These are phyloP conservation scores for Lineus longissimus DNA, from an alignment of 1,140 invertebrate genomes.

Conservation along the genomic window DNA sequence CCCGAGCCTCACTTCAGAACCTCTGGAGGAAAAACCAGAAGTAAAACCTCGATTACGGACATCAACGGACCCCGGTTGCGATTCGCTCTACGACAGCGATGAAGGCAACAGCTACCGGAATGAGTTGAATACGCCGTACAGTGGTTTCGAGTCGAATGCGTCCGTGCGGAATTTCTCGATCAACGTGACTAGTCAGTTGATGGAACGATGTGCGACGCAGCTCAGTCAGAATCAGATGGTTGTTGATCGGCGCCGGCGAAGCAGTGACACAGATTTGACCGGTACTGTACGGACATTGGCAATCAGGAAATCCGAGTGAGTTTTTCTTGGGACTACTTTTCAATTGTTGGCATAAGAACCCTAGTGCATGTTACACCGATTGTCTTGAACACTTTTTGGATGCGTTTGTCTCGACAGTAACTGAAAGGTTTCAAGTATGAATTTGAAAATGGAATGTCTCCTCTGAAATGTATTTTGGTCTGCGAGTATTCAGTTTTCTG, in stretches of 20 bases:
- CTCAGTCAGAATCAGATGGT: conserved; percentile 45
- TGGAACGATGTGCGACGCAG: conserved; percentile 44
- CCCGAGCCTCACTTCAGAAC: too few relatives aligned
- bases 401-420: too few relatives aligned
- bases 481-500: too few relatives aligned
- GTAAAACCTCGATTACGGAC: not conserved
- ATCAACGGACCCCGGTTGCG: not conserved
- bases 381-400: too few relatives aligned
- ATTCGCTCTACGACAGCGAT: conserved; percentile 9
- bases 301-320: conserved; percentile 28
- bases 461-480: too few relatives aligned
- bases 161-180: conserved; percentile 41
- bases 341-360: too few relatives aligned
- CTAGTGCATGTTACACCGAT: too few relatives aligned
- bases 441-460: too few relatives aligned
- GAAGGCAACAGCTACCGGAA: conserved; percentile 12
- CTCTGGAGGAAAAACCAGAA: too few relatives aligned
- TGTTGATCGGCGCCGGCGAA: conserved; percentile 26
- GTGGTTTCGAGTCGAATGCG: conserved; percentile 40
- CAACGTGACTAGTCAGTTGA: conserved; percentile 37
- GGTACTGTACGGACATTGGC: conserved; percentile 35
- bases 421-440: too few relatives aligned
- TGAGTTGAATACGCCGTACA: conserved; percentile 10
- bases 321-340: not conserved
- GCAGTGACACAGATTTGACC: conserved; percentile 18